Evolutionary conservation across 2,888 invertebrate genomes (phyloP).

Genomic region (Drosophila gaucha): DNA sequence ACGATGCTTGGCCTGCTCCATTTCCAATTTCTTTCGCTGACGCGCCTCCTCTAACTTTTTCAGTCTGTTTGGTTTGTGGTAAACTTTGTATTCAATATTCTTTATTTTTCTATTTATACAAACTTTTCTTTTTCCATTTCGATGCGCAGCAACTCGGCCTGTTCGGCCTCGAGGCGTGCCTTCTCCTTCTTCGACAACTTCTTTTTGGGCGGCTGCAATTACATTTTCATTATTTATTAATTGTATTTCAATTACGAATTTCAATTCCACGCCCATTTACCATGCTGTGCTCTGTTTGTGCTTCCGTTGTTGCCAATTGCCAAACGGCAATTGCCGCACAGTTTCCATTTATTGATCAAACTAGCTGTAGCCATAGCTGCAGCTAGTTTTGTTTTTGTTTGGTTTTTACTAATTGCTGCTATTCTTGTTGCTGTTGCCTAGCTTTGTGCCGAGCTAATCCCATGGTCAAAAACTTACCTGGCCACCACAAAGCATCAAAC

Average conservation of each 20-base stretch:
- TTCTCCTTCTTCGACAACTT: constrained; percentile 85
- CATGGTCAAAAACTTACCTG: constrained; percentile 28
- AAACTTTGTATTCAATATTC: too few species aligned
- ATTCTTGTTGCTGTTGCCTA: constrained; percentile 20
- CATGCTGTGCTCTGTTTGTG: constrained; percentile 30
- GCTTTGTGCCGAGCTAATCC: constrained; percentile 37
- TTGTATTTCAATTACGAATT: constrained; percentile 9
- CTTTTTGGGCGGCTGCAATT: constrained; percentile 83
- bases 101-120: constrained; percentile 9
- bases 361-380: constrained; percentile 39
- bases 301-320: constrained; percentile 27
- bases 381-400: constrained; percentile 14
- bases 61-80: too few species aligned
- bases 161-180: constrained; percentile 84
- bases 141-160: constrained; percentile 84
- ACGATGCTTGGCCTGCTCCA: constrained; percentile 83
- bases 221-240: constrained; percentile 33
- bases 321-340: constrained; percentile 26
- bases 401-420: background rate
- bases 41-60: constrained; percentile 84
- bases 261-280: constrained; percentile 16
- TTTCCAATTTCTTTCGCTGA: constrained; percentile 83
- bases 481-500: constrained; percentile 44
- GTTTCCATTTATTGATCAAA: constrained; percentile 54
- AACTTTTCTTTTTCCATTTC: constrained; percentile 85